Evolutionary conservation across 2,797 vertebrate genomes (phyloP).

Genomic region (Pangasius krempfi): DNA sequence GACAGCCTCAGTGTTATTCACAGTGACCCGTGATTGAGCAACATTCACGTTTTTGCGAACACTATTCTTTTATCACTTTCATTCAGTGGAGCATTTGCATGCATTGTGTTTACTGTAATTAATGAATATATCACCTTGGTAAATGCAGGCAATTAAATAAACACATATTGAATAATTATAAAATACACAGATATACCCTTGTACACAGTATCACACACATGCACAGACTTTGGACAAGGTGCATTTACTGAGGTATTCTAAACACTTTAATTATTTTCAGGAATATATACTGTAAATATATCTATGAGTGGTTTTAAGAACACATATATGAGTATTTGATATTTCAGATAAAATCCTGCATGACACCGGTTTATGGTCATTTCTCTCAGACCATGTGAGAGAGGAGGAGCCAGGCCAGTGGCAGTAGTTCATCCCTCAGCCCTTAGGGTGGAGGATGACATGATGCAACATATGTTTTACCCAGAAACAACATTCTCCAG

Average conservation of each 20-base stretch:
- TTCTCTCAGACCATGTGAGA: neutral
- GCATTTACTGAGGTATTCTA: neutral
- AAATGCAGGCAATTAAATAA: neutral
- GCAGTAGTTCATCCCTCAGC: constrained; percentile 34
- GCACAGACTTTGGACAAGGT: neutral
- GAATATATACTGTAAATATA: neutral
- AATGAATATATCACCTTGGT: neutral
- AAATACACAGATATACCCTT: neutral
- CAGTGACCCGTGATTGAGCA: neutral
- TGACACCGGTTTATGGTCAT: neutral
- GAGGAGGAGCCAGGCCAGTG: constrained; percentile 7
- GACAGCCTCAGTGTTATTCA: neutral
- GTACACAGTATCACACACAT: neutral
- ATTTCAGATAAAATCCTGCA: neutral
- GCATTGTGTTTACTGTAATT: neutral
- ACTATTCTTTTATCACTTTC: neutral
- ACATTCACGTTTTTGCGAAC: neutral
- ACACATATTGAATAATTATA: neutral
- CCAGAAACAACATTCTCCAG: constrained; percentile 52
- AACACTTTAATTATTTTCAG: neutral
- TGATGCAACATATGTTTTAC: constrained; percentile 56
- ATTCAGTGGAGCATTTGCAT: neutral
- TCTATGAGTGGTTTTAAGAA: neutral
- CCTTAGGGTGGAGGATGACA: constrained; percentile 42
- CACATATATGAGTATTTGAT: neutral